These are phyloP conservation scores for Nomada goodeniana DNA, from an alignment of 2,888 invertebrate genomes.

Conservation along the genomic window DNA sequence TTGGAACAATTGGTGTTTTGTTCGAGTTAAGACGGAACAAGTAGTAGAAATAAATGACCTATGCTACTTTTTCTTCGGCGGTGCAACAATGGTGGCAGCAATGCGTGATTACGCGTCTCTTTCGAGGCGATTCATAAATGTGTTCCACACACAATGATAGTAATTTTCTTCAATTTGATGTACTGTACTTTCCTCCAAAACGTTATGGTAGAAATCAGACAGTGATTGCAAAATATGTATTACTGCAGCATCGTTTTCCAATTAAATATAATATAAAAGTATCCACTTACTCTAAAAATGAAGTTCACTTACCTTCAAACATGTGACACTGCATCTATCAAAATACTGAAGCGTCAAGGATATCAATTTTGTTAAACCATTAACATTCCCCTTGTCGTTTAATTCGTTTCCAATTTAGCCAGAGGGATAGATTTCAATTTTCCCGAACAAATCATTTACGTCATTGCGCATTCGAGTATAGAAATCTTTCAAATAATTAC, in stretches of 20 bases:
- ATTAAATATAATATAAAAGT: not conserved
- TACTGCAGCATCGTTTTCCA: too few relatives aligned
- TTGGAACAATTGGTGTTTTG: not conserved
- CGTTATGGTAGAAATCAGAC: too few relatives aligned
- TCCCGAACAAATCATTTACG: not conserved
- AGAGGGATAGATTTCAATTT: not conserved
- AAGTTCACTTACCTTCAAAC: not conserved
- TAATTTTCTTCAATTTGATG: not conserved
- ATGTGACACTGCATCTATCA: not conserved
- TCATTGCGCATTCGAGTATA: not conserved
- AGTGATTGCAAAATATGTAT: too few relatives aligned
- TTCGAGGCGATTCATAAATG: not conserved
- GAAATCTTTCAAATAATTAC: not conserved
- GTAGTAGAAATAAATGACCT: too few relatives aligned
- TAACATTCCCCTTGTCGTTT: not conserved
- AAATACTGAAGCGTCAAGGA: not conserved
- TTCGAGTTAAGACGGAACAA: not conserved
- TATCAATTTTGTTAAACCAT: not conserved
- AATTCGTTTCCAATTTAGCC: not conserved
- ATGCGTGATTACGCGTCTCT: not conserved
- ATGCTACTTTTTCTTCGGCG: not conserved
- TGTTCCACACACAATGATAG: not conserved
- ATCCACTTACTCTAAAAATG: not conserved
- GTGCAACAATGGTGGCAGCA: not conserved
- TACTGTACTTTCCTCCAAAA: too few relatives aligned